These are phyloP conservation scores for Sandelia bainsii DNA, from an alignment of 2,797 vertebrate species.

Conservation along the genomic window DNA sequence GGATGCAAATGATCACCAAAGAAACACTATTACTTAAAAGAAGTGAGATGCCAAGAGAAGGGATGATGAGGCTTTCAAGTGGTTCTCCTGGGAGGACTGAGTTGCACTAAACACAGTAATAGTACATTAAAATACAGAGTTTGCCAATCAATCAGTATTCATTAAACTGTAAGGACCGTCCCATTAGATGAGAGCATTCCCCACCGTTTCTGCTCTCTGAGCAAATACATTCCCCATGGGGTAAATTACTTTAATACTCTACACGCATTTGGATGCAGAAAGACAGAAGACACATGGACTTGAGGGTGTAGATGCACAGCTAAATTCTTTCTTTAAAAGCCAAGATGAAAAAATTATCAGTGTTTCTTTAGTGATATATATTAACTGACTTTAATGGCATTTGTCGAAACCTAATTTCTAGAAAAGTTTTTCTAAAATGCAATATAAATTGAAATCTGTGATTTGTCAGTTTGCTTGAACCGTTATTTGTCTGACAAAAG, in stretches of 20 bases:
- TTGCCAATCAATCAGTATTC: slow-evolving; percentile 68
- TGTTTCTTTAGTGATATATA: not conserved
- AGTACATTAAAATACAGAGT: slow-evolving; percentile 53
- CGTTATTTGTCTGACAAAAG: too few species aligned
- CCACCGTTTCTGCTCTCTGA: slow-evolving; percentile 48
- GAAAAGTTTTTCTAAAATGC: too few species aligned
- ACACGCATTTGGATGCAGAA: not conserved
- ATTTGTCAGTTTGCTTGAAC: too few species aligned
- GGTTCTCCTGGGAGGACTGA: slow-evolving; percentile 34
- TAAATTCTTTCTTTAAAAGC: slow-evolving; percentile 9
- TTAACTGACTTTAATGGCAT: not conserved
- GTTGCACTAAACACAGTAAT: slow-evolving; percentile 50
- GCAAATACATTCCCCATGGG: slow-evolving; percentile 62
- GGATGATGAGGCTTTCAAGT: slow-evolving; percentile 36
- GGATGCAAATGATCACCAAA: slow-evolving; percentile 24
- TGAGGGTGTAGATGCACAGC: not conserved
- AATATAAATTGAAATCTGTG: too few species aligned
- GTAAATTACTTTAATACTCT: slow-evolving; percentile 60
- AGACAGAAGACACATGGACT: slow-evolving; percentile 4
- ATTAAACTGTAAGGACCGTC: slow-evolving; percentile 60
- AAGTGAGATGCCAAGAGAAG: slow-evolving; percentile 7
- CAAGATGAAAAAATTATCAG: slow-evolving; percentile 9
- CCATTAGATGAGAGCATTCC: slow-evolving; percentile 58
- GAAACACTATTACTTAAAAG: slow-evolving; percentile 5
- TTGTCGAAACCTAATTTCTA: not conserved